A percentile compares a stretch with the other conserved stretches of the same genome.
Conservation (phyloP, 2,888 invertebrate genomes). For the Drosophila anomalata region DNA sequence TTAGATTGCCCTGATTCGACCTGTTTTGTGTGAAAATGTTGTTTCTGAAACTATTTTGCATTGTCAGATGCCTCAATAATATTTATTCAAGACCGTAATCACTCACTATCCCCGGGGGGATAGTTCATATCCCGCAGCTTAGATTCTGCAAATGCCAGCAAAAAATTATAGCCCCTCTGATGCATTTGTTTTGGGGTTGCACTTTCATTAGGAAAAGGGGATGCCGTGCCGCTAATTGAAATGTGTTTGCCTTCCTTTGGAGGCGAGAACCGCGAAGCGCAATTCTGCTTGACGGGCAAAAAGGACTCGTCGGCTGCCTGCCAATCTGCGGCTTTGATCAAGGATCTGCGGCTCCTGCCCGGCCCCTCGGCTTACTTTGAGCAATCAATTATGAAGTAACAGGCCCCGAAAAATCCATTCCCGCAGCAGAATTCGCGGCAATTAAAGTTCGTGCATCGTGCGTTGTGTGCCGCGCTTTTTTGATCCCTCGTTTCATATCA, state of each 20-base stretch:
- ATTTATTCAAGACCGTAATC: not conserved
- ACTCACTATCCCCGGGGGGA: too few relatives aligned
- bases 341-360: not conserved
- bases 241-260: constrained; percentile 37
- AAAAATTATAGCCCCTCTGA: constrained; percentile 4
- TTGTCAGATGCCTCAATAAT: constrained; percentile 2
- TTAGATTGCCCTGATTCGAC: not conserved
- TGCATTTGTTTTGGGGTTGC: constrained; percentile 21
- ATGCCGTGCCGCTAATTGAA: constrained; percentile 56
- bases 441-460: constrained; percentile 53
- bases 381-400: constrained; percentile 52
- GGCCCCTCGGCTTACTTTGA: constrained; percentile 36
- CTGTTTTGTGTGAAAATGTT: not conserved
- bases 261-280: constrained; percentile 9
- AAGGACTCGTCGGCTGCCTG: constrained; percentile 9
- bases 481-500: constrained; percentile 60
- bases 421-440: constrained; percentile 51
- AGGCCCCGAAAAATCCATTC: constrained; percentile 50
- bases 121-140: not conserved
- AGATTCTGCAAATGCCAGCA: constrained; percentile 35
- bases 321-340: constrained; percentile 25
- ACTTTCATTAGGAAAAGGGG: constrained; percentile 17
- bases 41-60: not conserved
- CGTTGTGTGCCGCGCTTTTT: constrained; percentile 27
- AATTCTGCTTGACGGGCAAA: constrained; percentile 36